These are phyloP conservation scores for Caenorhabditis remanei DNA, from an alignment of 1,140 invertebrate species.

Conservation along the genomic window DNA sequence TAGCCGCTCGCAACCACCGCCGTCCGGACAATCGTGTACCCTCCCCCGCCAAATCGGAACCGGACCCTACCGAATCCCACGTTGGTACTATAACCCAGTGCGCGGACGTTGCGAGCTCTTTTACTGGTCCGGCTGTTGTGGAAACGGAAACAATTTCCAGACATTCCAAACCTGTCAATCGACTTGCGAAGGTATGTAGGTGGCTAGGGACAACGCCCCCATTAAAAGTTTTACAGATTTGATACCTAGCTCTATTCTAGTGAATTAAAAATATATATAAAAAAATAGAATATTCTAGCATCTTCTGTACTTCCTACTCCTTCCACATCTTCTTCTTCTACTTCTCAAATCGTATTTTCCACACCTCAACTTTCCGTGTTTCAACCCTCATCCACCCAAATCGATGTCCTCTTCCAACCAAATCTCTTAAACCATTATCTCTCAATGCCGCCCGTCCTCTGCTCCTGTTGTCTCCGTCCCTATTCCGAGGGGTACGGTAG, in stretches of 20 bases:
- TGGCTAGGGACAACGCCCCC: too few species aligned
- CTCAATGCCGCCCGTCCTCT: slow-evolving; percentile 50
- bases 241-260: too few species aligned
- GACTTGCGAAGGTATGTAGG: slow-evolving; percentile 69
- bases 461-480: slow-evolving; percentile 65
- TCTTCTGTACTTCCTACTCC: background rate
- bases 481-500: slow-evolving; percentile 64
- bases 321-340: background rate
- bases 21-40: slow-evolving; percentile 66
- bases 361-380: slow-evolving; percentile 15
- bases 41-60: slow-evolving; percentile 76
- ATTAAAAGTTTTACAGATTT: too few species aligned
- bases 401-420: slow-evolving; percentile 33
- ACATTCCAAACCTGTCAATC: slow-evolving; percentile 71
- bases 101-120: slow-evolving; percentile 73
- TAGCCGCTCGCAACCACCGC: slow-evolving; percentile 43
- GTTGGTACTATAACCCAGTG: slow-evolving; percentile 74
- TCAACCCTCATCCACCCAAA: slow-evolving; percentile 36
- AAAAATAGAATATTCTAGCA: slow-evolving; percentile 4
- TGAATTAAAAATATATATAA: background rate
- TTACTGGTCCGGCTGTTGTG: slow-evolving; percentile 77
- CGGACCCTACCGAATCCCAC: slow-evolving; percentile 75
- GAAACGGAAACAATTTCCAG: slow-evolving; percentile 73
- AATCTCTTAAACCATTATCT: slow-evolving; percentile 32
- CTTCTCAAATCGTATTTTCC: slow-evolving; percentile 28